Evolutionary conservation across 1,140 invertebrate species (phyloP), one percentile per base, ranked within the genome.

Genomic region (Cardiocondyla obscurior): DNA sequence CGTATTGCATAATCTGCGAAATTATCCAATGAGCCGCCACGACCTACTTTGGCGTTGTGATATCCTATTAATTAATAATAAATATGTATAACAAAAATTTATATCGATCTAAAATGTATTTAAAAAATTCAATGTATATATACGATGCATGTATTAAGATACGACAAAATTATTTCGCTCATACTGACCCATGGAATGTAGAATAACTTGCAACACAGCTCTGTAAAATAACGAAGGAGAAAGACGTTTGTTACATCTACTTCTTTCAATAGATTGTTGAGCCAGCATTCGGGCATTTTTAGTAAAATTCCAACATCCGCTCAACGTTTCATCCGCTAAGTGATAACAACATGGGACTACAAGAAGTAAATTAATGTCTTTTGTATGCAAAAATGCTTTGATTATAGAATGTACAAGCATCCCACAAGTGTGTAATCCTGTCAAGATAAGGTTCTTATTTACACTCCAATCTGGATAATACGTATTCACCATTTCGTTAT

Each of bases 301-400:
- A 0, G 97, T 96, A n/a, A 98, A 92, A 14, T 88, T 87, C 86
- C 95, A 95, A 58, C 91, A 76, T 81, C 77, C 77, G 87, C 94
- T 94, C 72, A 95, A 92, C 86, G 93, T 91, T 94, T 98, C 97
- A 74, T 96, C 94, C 84, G 98, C 92, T 86, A 98, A 94, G 95
- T 99, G 95, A 94, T 98, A 99, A 92, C 98, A 99, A 91, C 98
- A 99, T 0, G 97, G 97, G 44, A 99, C 97, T 88, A 97, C 97
- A 69, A 97, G 96, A 0, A 98, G 89, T 0, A 95, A 95, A 81
- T 93, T 94, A 5, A 96, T 95, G 25, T 94, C 90, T 0, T 93
- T 77, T 87, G 95, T 95, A 16, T 94, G 88, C 28, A 95, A 90
- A 91, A 98, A 99, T 16, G 98, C 94, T 88, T 96, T 95, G 0